phyloP scores from a whole-genome alignment of 2,797 vertebrate genomes.

The Serranus cabrilla region DNA sequence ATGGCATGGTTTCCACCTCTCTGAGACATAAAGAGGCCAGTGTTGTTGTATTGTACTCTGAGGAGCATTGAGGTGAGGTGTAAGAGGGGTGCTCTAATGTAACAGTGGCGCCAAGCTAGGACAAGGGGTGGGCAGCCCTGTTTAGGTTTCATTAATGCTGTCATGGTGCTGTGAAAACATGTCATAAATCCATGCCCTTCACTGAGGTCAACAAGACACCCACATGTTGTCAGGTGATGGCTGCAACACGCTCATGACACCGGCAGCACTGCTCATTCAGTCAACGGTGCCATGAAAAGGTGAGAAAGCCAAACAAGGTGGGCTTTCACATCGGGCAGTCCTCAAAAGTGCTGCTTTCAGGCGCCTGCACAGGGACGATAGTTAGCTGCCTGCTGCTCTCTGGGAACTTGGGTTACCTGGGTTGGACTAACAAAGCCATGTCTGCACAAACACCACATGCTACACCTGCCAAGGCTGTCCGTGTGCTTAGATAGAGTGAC shows the following conservation, averaged over 20 bases:
- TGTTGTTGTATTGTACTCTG: background rate
- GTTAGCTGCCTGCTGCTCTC: constrained; percentile 33
- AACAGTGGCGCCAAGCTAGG: constrained; percentile 12
- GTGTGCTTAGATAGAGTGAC: background rate
- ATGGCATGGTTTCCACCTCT: background rate
- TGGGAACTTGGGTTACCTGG: constrained; percentile 35
- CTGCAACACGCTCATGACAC: constrained; percentile 29
- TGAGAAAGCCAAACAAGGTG: constrained; percentile 39
- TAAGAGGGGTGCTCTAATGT: constrained; percentile 29
- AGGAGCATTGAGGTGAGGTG: constrained; percentile 20
- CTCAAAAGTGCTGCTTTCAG: constrained; percentile 37
- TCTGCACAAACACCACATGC: constrained; percentile 36
- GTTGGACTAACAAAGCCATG: constrained; percentile 23
- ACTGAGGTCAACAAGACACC: constrained; percentile 69
- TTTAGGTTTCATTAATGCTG: constrained; percentile 3
- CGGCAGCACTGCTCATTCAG: background rate
- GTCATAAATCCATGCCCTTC: constrained; percentile 60
- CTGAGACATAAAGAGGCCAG: background rate
- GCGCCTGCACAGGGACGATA: constrained; percentile 29
- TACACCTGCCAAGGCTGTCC: background rate
- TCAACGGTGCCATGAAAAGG: background rate
- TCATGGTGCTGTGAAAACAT: constrained; percentile 21
- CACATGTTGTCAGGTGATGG: constrained; percentile 62
- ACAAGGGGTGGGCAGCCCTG: background rate
- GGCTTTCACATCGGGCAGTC: constrained; percentile 21